Percentiles rank a stretch among this genome's conserved stretches.
phyloP scores from a whole-genome alignment of 2,113 vertebrate species.

The Lynx canadensis region DNA sequence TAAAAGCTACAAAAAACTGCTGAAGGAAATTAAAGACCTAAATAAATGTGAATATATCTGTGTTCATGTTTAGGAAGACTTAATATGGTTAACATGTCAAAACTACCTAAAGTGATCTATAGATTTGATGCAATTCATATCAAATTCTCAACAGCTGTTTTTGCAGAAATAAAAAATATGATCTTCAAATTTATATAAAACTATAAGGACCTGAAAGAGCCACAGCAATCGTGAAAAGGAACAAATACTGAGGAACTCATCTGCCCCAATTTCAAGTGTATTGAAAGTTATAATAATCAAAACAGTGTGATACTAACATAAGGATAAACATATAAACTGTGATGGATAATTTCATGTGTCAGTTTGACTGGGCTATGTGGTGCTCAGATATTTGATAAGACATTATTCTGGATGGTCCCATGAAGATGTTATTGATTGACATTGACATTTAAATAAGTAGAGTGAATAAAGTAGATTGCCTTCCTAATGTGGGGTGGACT shows the following conservation, averaged over 20 bases:
- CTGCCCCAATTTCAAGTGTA: not conserved
- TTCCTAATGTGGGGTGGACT: not conserved
- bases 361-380: not conserved
- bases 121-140: not conserved
- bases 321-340: not conserved
- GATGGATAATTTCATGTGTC: not conserved
- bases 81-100: not conserved
- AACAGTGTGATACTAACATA: not conserved
- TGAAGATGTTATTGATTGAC: not conserved
- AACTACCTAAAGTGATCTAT: not conserved
- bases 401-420: not conserved
- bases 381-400: not conserved
- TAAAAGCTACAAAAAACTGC: not conserved
- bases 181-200: not conserved
- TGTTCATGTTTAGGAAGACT: not conserved
- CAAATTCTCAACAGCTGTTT: not conserved
- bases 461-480: not conserved
- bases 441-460: not conserved
- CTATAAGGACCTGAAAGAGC: not conserved
- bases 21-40: not conserved
- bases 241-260: not conserved
- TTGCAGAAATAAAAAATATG: not conserved
- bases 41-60: not conserved
- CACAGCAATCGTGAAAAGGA: not conserved
- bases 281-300: not conserved